phyloP scores from a whole-genome alignment of 2,113 vertebrate genomes.

The Elephas maximus region DNA sequence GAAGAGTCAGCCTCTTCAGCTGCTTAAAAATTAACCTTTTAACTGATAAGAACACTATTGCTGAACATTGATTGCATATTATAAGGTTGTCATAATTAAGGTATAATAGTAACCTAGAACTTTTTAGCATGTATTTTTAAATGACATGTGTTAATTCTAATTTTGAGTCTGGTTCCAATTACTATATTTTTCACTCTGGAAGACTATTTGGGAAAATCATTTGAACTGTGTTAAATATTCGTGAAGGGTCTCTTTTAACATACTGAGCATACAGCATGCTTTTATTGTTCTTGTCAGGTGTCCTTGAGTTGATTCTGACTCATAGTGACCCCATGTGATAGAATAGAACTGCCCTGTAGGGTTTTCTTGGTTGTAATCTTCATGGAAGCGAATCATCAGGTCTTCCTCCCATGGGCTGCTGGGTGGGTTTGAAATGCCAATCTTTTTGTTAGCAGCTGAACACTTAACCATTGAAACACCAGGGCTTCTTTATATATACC shows the following conservation, averaged over 20 bases:
- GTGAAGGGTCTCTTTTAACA: not conserved
- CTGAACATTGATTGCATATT: not conserved
- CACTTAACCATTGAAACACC: too few relatives aligned
- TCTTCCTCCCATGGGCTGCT: too few relatives aligned
- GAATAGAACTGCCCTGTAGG: not conserved
- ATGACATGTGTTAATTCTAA: not conserved
- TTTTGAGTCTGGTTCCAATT: not conserved
- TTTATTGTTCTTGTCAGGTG: not conserved
- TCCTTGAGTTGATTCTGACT: not conserved
- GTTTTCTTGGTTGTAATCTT: not conserved
- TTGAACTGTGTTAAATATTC: not conserved
- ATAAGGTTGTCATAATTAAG: conserved; percentile 7
- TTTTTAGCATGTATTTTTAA: not conserved
- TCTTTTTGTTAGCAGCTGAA: too few relatives aligned
- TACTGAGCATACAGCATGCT: not conserved
- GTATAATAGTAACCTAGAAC: not conserved
- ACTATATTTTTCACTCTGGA: not conserved
- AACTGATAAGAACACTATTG: not conserved
- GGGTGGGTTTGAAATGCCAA: not conserved
- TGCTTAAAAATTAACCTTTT: conserved; percentile 55
- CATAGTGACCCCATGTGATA: not conserved
- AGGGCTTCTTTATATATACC: not conserved
- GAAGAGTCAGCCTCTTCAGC: conserved; percentile 48
- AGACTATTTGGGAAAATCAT: not conserved
- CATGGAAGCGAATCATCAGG: too few relatives aligned